Base-by-base conservation (phyloP, 1,140 invertebrate genomes). In the Frieseomelitta varia region DNA sequence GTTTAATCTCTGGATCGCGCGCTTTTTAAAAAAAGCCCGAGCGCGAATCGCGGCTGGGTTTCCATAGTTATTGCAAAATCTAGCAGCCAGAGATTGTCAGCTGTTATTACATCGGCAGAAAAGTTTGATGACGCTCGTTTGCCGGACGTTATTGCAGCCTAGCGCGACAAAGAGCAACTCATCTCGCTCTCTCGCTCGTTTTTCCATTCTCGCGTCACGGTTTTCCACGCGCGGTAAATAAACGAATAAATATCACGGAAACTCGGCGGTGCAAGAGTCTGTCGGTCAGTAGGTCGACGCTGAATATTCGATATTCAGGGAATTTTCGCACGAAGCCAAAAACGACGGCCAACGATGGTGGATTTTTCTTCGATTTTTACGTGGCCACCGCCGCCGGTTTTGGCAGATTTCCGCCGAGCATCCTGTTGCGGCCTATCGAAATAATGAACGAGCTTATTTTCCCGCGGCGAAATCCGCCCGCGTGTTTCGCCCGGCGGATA, bases 111-210 rank as follows among this genome's bases (percentile, higher is more conserved):
- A 79, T 79, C 75, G 81, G 55, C 75, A 63, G 75, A 79, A 79
- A 79, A 71, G 81, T 84, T 84, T 84, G 81, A 84, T n/a, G 80
- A 82, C 53, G 75, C 75, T 79, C 65, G 81, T 84, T 79, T 71
- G 75, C 39, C 24, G 81, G 65, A 71, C 81, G 81, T 69, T 83
- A 84, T 84, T 84, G 75, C 81, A 84, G 53, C 19, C 51, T 71
- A 27, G n/a, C 67, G 27, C 67, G 67, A 78, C 34, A 27, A 47
- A 10, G 17, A 27, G 56, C 19, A 61, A 78, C 30, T 17, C 58
- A 15, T 4, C 11, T 53, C 17, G 30, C n/a, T 19, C 39, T 47
- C 8, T 47, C 39, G 8, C 39, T 47, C 8, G 6, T 47, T 47
- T 10, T 17, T 24, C 71, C 12, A 17, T 39, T 19, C 56, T 47